Base-by-base conservation (phyloP, 2,888 invertebrate species). In the Trisateles emortualis region DNA sequence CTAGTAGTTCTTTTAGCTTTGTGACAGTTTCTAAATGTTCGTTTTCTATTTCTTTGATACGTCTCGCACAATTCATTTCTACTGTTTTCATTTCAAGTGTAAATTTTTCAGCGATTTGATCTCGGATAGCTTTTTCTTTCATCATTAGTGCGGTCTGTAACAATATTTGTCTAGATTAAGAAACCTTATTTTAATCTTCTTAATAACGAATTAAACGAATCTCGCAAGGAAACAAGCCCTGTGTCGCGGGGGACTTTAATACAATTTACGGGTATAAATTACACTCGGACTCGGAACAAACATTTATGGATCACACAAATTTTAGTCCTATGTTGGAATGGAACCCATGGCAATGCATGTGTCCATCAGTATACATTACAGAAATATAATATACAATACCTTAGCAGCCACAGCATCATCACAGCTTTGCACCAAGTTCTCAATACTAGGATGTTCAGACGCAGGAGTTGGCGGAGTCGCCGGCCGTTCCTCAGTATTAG, bases 61-160 rank as follows among this genome's bases (percentile, higher is more conserved):
- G 88, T 54, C 93, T 84, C 0, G 90, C 86, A 64, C 93, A 93
- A 54, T 93, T 92, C 84, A 93, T 90, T 79, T 94, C 94, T 6
- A 94, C 84, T 0, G 92, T 89, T 78, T 94, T 94, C 64, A 95
- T 88, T 83, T 95, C 95, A 19, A 93, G 72, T 0, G 94, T 94
- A 64, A 95, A 95, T 53, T 95, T 94, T 65, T 95, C 95, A 0
- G 95, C 95, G 90, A 95, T 94, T 76, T 95, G 95, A 59, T 95
- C 95, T 1, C 95, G 90, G 48, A 95, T 94, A 0, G 94, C 94
- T 73, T 93, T 93, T 64, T 94, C 94, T 74, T 93, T 92, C 78
- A 92, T 86, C 84, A 91, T 90, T 24, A 94, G 86, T 10, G 86
- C 88, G 11, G 91, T 94, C 87, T 94, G 85, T 33, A 86, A 86